Evolutionary conservation across 2,113 vertebrate genomes (phyloP).

Genomic region (Hyperoodon ampullatus): DNA sequence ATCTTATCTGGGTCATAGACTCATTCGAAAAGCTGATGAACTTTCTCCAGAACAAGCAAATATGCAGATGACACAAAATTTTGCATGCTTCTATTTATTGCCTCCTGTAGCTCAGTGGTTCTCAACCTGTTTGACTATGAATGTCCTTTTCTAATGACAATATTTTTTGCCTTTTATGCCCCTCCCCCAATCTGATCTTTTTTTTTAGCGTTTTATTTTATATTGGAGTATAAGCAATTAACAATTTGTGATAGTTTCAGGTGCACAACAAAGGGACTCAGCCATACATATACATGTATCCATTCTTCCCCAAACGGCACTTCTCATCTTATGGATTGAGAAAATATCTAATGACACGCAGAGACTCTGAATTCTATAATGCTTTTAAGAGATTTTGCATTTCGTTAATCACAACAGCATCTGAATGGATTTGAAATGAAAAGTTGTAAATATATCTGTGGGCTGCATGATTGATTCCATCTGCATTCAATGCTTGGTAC

Average conservation of each 20-base stretch:
- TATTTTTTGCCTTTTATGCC: neutral
- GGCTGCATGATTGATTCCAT: neutral
- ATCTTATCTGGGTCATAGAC: neutral
- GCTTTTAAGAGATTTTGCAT: constrained; percentile 2
- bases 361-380: neutral
- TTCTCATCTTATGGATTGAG: neutral
- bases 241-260: too few relatives aligned
- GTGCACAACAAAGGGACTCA: too few relatives aligned
- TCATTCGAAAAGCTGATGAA: neutral
- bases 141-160: neutral
- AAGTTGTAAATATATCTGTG: neutral
- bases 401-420: neutral
- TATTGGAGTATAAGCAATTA: too few relatives aligned
- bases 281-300: too few relatives aligned
- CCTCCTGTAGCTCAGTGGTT: neutral
- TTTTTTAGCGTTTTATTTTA: too few relatives aligned
- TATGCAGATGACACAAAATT: neutral
- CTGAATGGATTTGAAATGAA: neutral
- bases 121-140: neutral
- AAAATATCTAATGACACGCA: neutral
- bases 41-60: neutral
- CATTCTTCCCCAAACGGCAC: neutral
- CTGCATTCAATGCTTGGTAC: neutral
- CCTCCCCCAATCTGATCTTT: neutral
- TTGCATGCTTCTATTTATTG: neutral